phyloP scores from a whole-genome alignment of 2,797 vertebrate genomes.

The Syngnathus acus region DNA sequence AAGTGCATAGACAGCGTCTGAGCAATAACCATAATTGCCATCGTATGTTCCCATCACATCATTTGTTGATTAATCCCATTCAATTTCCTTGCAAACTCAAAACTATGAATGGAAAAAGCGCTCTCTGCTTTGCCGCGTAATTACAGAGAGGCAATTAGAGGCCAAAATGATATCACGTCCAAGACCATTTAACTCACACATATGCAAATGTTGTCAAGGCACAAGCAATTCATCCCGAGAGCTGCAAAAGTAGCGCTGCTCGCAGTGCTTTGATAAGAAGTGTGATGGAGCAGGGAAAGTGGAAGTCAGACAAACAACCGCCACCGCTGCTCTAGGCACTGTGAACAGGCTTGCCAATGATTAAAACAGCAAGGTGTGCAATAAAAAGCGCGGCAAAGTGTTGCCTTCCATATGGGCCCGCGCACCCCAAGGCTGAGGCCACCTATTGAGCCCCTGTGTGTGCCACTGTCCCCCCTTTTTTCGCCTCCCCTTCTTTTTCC shows the following conservation, averaged over 20 bases:
- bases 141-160: conserved; percentile 42
- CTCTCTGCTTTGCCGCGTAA: conserved; percentile 42
- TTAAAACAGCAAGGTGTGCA: conserved; percentile 84
- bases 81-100: conserved; percentile 30
- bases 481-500: conserved; percentile 70
- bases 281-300: conserved; percentile 51
- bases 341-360: conserved; percentile 82
- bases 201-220: conserved; percentile 3
- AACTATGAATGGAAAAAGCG: neutral
- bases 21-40: neutral
- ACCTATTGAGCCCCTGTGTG: conserved; percentile 79
- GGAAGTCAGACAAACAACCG: conserved; percentile 61
- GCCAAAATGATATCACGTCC: conserved; percentile 46
- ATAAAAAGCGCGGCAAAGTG: conserved; percentile 73
- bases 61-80: conserved; percentile 49
- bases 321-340: conserved; percentile 66
- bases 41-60: conserved; percentile 20
- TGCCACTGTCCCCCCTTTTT: conserved; percentile 54
- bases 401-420: conserved; percentile 87
- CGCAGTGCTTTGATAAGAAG: conserved; percentile 46
- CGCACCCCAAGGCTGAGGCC: conserved; percentile 81
- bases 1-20: neutral
- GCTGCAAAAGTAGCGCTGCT: conserved; percentile 32
- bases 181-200: conserved; percentile 17
- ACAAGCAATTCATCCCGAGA: neutral